phyloP scores from a whole-genome alignment of 2,113 vertebrate genomes.

The Syrrhaptes paradoxus region DNA sequence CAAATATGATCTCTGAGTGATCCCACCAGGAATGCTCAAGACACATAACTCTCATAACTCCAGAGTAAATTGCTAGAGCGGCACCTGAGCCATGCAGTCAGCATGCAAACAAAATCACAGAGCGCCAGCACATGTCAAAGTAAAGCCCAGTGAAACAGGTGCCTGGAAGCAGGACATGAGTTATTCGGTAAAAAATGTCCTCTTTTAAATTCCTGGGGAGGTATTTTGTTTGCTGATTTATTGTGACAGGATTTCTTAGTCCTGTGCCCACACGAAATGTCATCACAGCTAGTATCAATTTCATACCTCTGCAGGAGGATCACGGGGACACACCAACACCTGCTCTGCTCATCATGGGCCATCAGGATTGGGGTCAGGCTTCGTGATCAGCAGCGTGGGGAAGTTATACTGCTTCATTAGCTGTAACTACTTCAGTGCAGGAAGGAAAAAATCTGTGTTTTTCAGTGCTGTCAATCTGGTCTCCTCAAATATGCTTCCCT shows the following conservation, averaged over 20 bases:
- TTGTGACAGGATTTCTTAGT: background rate
- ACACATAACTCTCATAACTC: background rate
- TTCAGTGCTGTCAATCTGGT: background rate
- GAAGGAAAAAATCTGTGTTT: background rate
- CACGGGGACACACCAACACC: background rate
- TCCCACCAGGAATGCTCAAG: background rate
- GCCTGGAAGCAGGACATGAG: slow-evolving; percentile 19
- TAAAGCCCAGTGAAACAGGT: background rate
- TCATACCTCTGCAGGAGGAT: background rate
- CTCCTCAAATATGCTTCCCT: background rate
- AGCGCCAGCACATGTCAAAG: background rate
- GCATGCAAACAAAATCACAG: background rate
- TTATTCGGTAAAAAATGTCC: background rate
- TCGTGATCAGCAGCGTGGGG: background rate
- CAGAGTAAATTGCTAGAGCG: rapidly evolving
- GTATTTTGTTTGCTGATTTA: background rate
- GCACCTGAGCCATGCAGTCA: background rate
- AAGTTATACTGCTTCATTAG: background rate
- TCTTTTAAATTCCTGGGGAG: background rate
- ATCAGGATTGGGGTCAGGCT: background rate
- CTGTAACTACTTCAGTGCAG: background rate
- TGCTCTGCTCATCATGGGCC: background rate
- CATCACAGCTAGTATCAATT: background rate
- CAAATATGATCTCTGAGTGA: background rate
- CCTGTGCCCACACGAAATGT: background rate